Conservation (phyloP, 2,797 vertebrate genomes). For the Coranthus polyacanthus region DNA sequence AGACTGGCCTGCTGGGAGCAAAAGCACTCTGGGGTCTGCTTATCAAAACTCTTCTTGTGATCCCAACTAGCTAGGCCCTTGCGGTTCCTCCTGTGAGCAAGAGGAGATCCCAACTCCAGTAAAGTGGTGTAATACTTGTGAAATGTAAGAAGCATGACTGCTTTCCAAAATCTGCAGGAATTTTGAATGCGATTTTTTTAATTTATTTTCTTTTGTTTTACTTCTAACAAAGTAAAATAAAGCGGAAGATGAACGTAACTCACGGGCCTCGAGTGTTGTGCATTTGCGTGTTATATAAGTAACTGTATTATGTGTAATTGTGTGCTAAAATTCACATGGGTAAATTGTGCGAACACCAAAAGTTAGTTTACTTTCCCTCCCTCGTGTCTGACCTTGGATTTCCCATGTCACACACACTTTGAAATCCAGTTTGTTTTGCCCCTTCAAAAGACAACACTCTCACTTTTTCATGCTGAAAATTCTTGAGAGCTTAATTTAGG, state of each 20-base stretch:
- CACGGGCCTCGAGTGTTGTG: neutral
- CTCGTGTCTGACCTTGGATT: constrained; percentile 63
- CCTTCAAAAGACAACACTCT: constrained; percentile 72
- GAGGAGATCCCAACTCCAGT: constrained; percentile 18
- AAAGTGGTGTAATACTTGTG: constrained; percentile 1
- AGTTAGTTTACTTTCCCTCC: constrained; percentile 57
- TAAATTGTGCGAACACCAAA: constrained; percentile 45
- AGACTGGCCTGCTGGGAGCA: constrained; percentile 60
- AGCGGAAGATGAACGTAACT: no score
- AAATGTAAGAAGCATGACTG: constrained; percentile 17
- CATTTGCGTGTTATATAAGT: constrained; percentile 19
- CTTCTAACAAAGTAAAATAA: neutral
- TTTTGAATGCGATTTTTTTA: neutral
- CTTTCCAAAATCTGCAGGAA: neutral
- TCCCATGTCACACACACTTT: constrained; percentile 75
- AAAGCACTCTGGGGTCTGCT: constrained; percentile 59
- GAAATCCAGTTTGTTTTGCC: constrained; percentile 79
- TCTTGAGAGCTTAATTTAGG: constrained; percentile 56
- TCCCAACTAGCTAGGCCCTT: constrained; percentile 41
- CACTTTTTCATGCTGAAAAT: constrained; percentile 56
- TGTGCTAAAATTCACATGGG: constrained; percentile 43
- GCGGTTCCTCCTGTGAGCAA: constrained; percentile 34
- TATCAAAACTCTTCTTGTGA: constrained; percentile 62
- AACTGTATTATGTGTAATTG: constrained; percentile 5
- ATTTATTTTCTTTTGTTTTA: no score